These are phyloP conservation scores for Perdita meconis DNA, from an alignment of 2,888 invertebrate species.

Conservation along the genomic window DNA sequence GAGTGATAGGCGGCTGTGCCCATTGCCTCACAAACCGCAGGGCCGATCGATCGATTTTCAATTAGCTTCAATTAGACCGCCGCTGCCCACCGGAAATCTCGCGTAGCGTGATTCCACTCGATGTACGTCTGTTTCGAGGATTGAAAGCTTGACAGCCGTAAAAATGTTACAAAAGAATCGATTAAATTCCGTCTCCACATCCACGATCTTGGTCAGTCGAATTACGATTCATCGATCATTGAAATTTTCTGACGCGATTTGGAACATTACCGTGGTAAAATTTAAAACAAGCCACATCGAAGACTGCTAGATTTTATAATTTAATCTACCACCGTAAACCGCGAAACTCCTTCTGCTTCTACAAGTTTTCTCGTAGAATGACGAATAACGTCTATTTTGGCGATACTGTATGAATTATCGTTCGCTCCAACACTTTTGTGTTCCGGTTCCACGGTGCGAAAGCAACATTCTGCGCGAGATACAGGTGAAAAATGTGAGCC, in stretches of 20 bases:
- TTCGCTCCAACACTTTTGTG: conserved; percentile 10
- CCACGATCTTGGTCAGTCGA: not conserved
- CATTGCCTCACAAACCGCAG: conserved; percentile 62
- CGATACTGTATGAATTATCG: conserved; percentile 26
- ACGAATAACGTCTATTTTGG: conserved; percentile 15
- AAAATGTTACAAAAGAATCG: conserved; percentile 24
- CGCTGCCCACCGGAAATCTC: conserved; percentile 67
- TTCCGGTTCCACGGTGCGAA: not conserved
- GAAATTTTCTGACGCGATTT: no score
- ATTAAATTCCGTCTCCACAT: not conserved
- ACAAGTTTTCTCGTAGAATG: conserved; percentile 3
- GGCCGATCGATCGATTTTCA: conserved; percentile 72
- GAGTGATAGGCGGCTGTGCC: conserved; percentile 55
- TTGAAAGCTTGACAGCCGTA: not conserved
- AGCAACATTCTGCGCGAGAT: conserved; percentile 8
- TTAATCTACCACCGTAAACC: no score
- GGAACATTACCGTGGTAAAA: not conserved
- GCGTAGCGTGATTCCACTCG: conserved; percentile 49
- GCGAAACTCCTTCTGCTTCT: conserved; percentile 3
- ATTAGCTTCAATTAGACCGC: conserved; percentile 73
- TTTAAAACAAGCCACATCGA: not conserved
- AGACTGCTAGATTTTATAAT: not conserved
- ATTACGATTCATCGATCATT: conserved; percentile 24
- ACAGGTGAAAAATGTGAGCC: conserved; percentile 20
- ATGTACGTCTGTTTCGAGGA: conserved; percentile 47